Conservation (phyloP, 2,797 vertebrate species). For the Forpus xanthops region DNA sequence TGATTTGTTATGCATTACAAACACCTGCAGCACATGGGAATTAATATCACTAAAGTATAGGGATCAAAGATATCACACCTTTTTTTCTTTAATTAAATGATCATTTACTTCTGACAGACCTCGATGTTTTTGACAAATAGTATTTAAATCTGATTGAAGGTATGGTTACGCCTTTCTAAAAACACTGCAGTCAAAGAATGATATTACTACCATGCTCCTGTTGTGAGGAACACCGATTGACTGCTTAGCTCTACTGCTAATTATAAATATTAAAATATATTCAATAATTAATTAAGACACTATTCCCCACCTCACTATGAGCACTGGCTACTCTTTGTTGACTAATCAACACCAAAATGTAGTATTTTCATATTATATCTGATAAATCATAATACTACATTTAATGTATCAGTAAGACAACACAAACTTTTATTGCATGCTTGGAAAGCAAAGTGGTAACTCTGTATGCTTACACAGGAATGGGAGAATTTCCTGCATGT, state of each 20-base stretch:
- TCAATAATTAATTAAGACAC: conserved; percentile 57
- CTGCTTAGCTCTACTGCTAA: conserved; percentile 46
- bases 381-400: background rate
- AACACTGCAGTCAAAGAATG: conserved; percentile 64
- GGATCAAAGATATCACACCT: conserved; percentile 65
- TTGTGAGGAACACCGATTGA: conserved; percentile 49
- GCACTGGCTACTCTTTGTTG: conserved; percentile 22
- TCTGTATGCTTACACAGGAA: background rate
- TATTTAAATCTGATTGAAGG: conserved; percentile 69
- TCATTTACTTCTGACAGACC: conserved; percentile 68
- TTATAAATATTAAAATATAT: conserved; percentile 57
- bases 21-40: conserved; percentile 52
- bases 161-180: conserved; percentile 69
- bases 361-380: conserved; percentile 17
- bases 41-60: conserved; percentile 69
- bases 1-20: conserved; percentile 58
- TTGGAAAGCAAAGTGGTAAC: conserved; percentile 23
- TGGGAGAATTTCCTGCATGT: background rate
- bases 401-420: conserved; percentile 8
- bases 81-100: conserved; percentile 57
- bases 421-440: background rate
- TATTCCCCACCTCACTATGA: conserved; percentile 15
- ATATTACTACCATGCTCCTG: conserved; percentile 47
- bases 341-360: conserved; percentile 25
- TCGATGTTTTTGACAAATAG: conserved; percentile 70